phyloP scores from a whole-genome alignment of 2,113 vertebrate species.

The Bufo bufo region DNA sequence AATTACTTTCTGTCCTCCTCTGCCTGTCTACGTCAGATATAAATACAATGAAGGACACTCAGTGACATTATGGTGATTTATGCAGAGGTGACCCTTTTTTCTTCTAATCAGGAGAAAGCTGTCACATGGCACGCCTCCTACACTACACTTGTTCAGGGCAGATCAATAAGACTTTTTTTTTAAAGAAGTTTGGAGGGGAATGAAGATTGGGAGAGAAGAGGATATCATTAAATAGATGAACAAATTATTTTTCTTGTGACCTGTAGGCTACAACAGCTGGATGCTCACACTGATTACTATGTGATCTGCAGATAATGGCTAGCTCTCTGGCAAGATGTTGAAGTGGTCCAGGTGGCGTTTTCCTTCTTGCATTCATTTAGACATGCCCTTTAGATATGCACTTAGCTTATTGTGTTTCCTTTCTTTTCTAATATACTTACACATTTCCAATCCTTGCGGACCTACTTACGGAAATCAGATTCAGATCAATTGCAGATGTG shows the following conservation, averaged over 20 bases:
- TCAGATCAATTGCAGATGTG: conserved; percentile 3
- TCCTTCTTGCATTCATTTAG: conserved; percentile 24
- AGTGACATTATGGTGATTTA: conserved; percentile 39
- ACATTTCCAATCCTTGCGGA: conserved; percentile 15
- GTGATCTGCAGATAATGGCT: conserved; percentile 25
- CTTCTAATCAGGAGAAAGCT: conserved; percentile 18
- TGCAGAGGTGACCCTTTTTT: conserved; percentile 43
- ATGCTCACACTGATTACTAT: conserved; percentile 18
- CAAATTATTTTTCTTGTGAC: conserved; percentile 44
- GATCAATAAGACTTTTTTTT: conserved; percentile 55
- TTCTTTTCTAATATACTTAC: conserved; percentile 10
- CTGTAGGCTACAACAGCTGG: conserved; percentile 27
- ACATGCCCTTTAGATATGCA: conserved; percentile 22
- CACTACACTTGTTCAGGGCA: conserved; percentile 37
- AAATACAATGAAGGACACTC: conserved; percentile 5
- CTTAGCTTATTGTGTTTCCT: conserved; percentile 44
- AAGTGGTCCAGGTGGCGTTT: conserved; percentile 20
- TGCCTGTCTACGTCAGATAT: not conserved
- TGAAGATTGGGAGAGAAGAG: not conserved
- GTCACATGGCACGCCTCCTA: conserved; percentile 37
- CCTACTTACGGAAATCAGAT: conserved; percentile 14
- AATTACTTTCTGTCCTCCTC: not conserved
- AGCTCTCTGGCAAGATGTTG: not conserved
- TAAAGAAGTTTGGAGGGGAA: not conserved
- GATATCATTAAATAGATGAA: conserved; percentile 50